Conservation (phyloP, 1,140 invertebrate species). For the Sarcophaga bullata region DNA sequence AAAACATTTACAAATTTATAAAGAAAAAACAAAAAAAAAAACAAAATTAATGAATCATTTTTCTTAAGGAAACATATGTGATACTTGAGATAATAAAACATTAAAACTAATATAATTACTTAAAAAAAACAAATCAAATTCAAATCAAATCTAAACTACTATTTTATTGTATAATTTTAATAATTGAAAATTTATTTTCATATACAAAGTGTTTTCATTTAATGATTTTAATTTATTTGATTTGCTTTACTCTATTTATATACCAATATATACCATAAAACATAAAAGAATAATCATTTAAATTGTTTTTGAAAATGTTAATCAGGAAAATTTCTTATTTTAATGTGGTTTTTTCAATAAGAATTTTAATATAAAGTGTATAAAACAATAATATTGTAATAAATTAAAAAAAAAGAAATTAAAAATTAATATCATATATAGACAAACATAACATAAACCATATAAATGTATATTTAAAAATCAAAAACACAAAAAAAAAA, state of each 20-base stretch:
- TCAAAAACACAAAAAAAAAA: too few relatives aligned
- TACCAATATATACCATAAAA: too few relatives aligned
- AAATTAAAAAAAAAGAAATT: constrained; percentile 16
- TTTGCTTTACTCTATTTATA: too few relatives aligned
- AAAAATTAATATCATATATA: constrained; percentile 22
- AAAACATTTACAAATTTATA: neutral
- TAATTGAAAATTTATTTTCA: neutral
- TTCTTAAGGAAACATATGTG: constrained; percentile 26
- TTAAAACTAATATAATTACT: neutral
- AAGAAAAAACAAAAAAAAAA: too few relatives aligned
- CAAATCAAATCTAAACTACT: constrained; percentile 12
- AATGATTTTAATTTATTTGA: neutral
- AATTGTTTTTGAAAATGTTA: constrained; percentile 38
- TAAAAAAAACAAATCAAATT: constrained; percentile 31
- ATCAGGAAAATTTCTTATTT: neutral
- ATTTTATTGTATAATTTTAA: neutral
- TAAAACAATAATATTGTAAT: constrained; percentile 36
- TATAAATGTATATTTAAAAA: constrained; percentile 37
- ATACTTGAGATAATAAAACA: constrained; percentile 37
- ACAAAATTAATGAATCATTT: neutral
- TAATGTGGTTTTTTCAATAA: neutral
- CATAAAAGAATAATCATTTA: neutral
- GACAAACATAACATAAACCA: constrained; percentile 2
- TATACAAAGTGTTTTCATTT: neutral
- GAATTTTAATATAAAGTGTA: constrained; percentile 40